Percentiles rank a stretch among this genome's conserved stretches.
phyloP scores from a whole-genome alignment of 2,797 vertebrate genomes.

The Hemitrygon akajei region DNA sequence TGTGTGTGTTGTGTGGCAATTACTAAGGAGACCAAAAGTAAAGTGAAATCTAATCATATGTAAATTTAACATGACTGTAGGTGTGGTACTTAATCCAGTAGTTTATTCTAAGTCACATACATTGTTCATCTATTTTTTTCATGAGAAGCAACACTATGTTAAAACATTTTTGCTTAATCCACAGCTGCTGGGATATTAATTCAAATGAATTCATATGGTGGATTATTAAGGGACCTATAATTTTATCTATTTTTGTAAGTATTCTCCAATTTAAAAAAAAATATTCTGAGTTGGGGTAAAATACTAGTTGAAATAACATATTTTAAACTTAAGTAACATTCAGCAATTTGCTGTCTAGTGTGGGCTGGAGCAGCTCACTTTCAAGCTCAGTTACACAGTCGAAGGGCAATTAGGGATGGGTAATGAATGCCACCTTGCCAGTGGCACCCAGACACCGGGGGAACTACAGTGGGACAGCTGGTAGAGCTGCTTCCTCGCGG shows the following conservation, averaged over 20 bases:
- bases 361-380: background rate
- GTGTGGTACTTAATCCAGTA: background rate
- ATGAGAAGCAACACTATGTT: background rate
- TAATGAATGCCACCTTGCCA: no score
- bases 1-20: background rate
- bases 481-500: no score
- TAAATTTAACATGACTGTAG: background rate
- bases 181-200: constrained; percentile 88
- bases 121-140: background rate
- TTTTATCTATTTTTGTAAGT: constrained; percentile 78
- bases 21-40: background rate
- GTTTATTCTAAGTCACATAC: background rate
- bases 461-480: no score
- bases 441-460: no score
- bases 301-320: background rate
- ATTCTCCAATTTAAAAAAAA: background rate
- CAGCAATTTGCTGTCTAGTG: background rate
- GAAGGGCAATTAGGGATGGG: no score
- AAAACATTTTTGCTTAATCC: constrained; percentile 2
- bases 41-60: background rate
- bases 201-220: constrained; percentile 73
- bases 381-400: no score
- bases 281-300: background rate
- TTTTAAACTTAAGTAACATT: background rate
- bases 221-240: constrained; percentile 82